Conservation (phyloP, 64 coral and sea anemone species). For the Catalaphyllia jardinei region DNA sequence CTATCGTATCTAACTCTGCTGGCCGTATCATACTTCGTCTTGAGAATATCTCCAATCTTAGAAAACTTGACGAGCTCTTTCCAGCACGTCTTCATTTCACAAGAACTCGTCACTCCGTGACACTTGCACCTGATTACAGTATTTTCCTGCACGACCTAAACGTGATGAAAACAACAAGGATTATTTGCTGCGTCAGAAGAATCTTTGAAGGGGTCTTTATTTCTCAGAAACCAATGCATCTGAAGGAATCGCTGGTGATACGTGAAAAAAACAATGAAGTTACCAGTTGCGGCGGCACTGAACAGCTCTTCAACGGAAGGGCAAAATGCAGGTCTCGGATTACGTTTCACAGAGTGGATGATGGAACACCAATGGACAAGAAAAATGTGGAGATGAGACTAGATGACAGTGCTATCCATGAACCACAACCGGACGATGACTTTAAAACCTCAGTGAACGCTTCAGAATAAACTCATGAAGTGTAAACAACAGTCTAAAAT, state of each 20-base stretch:
- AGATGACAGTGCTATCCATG: constrained; percentile 24
- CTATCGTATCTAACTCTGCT: constrained; percentile 50
- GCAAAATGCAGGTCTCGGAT: neutral
- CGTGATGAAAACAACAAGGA: constrained; percentile 8
- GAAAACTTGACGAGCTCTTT: constrained; percentile 60
- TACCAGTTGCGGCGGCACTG: neutral
- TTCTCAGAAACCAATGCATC: neutral
- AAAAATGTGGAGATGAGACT: neutral
- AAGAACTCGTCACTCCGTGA: constrained; percentile 78
- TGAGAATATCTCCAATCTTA: constrained; percentile 58
- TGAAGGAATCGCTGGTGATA: neutral
- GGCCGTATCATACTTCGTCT: constrained; percentile 66
- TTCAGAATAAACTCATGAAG: neutral
- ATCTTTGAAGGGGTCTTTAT: neutral
- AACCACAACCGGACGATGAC: neutral
- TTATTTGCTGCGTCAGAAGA: neutral
- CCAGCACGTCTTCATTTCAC: constrained; percentile 76
- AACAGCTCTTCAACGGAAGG: neutral
- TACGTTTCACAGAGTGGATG: neutral
- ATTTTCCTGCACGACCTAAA: constrained; percentile 43
- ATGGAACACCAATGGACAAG: neutral
- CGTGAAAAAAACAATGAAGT: neutral
- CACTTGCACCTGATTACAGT: constrained; percentile 68
- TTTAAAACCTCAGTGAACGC: neutral
- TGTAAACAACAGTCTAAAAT: no score